Evolutionary conservation across 2,113 vertebrate genomes (phyloP).

Genomic region (Porphyrio hochstetteri): DNA sequence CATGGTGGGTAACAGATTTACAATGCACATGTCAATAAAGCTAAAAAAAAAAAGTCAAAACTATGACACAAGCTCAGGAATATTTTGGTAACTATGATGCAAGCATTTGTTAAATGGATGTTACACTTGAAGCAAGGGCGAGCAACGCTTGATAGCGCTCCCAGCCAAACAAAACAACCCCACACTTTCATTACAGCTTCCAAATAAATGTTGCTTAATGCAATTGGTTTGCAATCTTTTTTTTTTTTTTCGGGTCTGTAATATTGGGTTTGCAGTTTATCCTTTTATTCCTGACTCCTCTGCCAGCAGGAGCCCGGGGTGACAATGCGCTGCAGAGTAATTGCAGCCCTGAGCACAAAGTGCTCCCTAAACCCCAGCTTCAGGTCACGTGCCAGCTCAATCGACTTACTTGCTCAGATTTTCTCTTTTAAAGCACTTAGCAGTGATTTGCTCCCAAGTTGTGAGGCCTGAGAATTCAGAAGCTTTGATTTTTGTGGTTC

Average conservation of each 20-base stretch:
- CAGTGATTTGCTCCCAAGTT: neutral
- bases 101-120: neutral
- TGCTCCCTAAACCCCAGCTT: neutral
- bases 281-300: neutral
- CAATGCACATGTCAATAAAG: neutral
- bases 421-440: neutral
- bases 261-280: neutral
- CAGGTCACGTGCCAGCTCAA: neutral
- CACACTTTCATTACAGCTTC: neutral
- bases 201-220: rapidly evolving
- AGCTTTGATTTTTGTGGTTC: neutral
- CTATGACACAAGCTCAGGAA: neutral
- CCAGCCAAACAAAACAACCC: neutral
- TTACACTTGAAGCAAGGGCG: neutral
- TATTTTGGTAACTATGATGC: neutral
- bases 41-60: neutral
- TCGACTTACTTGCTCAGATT: neutral
- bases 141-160: neutral
- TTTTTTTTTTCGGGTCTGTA: neutral
- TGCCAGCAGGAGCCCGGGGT: neutral
- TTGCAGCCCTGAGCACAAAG: neutral
- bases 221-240: neutral
- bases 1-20: neutral
- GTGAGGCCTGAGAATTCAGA: neutral
- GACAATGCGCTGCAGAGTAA: slow-evolving; percentile 12